A percentile compares a stretch with the other conserved stretches of the same genome.
These are phyloP conservation scores for Drosophila pachea DNA, from an alignment of 1,140 invertebrate genomes.

Conservation along the genomic window DNA sequence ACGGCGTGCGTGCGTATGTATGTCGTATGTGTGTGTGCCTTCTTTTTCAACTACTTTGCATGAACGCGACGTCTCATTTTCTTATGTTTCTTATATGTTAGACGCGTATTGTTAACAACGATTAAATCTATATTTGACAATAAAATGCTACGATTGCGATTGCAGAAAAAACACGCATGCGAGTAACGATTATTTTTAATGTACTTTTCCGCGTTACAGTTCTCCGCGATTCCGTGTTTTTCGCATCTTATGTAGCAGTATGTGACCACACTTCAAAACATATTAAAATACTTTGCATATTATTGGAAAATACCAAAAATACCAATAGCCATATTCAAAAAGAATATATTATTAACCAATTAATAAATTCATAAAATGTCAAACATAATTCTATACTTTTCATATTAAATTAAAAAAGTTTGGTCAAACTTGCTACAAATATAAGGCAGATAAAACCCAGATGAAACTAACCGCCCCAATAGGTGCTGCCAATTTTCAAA, in stretches of 20 bases:
- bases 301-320: slow-evolving; percentile 25
- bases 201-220: slow-evolving; percentile 51
- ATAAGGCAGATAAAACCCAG: too few species aligned
- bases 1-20: slow-evolving; percentile 56
- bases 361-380: too few species aligned
- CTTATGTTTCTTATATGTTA: slow-evolving; percentile 14
- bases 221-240: slow-evolving; percentile 51
- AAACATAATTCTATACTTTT: too few species aligned
- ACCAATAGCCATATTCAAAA: not conserved
- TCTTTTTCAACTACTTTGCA: slow-evolving; percentile 56
- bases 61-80: slow-evolving; percentile 46
- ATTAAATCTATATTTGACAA: slow-evolving; percentile 13
- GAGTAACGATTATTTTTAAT: slow-evolving; percentile 44
- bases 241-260: slow-evolving; percentile 44
- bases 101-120: slow-evolving; percentile 23
- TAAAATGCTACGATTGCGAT: slow-evolving; percentile 13
- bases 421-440: too few species aligned
- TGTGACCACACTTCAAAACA: slow-evolving; percentile 14
- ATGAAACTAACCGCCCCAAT: too few species aligned
- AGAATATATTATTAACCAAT: too few species aligned
- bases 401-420: too few species aligned
- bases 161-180: slow-evolving; percentile 36
- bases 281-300: too few species aligned
- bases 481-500: too few species aligned
- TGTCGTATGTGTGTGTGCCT: slow-evolving; percentile 54